Evolutionary conservation across 2,888 invertebrate genomes (phyloP).

Genomic region (Sturmia bella): DNA sequence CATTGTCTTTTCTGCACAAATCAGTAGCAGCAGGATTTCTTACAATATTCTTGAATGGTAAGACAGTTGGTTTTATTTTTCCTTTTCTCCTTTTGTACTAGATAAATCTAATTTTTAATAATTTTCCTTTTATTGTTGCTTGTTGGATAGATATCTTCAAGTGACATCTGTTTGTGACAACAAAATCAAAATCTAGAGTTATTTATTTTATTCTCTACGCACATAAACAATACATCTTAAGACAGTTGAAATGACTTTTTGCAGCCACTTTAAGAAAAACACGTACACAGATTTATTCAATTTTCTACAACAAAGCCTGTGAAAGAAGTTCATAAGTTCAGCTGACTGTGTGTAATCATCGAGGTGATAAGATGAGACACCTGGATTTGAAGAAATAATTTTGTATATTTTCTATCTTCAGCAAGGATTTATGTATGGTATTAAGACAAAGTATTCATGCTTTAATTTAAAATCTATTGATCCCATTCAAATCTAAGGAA

Average conservation of each 20-base stretch:
- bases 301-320: background rate
- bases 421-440: background rate
- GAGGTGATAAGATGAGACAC: constrained; percentile 27
- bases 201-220: background rate
- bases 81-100: too few relatives aligned
- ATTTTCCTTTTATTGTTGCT: background rate
- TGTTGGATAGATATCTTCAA: constrained; percentile 5
- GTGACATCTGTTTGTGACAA: constrained; percentile 43
- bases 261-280: constrained; percentile 17
- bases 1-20: too few relatives aligned
- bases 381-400: constrained; percentile 9
- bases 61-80: too few relatives aligned
- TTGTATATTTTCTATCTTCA: background rate
- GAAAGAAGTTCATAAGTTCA: background rate
- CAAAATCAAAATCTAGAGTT: constrained; percentile 32
- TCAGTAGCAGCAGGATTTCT: too few relatives aligned
- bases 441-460: background rate
- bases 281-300: constrained; percentile 5
- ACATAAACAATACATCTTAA: constrained; percentile 8
- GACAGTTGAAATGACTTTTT: constrained; percentile 26
- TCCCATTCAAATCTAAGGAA: constrained; percentile 58
- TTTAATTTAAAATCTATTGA: constrained; percentile 52
- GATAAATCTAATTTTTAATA: background rate
- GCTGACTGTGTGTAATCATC: background rate
- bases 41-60: too few relatives aligned